Percentiles rank a stretch among this genome's conserved stretches.
phyloP scores from a whole-genome alignment of 2,797 vertebrate species.

The Babyrousa celebensis region DNA sequence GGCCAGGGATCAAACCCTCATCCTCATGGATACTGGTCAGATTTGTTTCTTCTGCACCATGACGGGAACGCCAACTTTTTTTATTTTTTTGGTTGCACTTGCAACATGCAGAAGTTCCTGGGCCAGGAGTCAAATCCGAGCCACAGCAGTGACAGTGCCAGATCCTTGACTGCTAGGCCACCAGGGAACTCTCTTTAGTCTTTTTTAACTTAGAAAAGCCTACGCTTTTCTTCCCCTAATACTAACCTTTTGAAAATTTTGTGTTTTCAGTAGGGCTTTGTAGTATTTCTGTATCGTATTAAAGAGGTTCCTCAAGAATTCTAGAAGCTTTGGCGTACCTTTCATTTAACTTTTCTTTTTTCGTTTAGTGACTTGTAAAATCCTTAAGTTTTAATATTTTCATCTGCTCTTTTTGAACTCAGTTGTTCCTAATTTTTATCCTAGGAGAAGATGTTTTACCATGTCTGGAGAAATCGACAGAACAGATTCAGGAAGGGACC shows the following conservation, averaged over 20 bases:
- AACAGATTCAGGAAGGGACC: slow-evolving; percentile 78
- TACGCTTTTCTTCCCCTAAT: not conserved
- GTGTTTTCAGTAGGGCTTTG: slow-evolving; percentile 24
- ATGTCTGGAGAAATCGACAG: slow-evolving; percentile 85
- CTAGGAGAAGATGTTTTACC: slow-evolving; percentile 84
- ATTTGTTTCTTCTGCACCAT: too few relatives aligned
- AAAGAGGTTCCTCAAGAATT: slow-evolving; percentile 57
- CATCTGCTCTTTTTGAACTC: slow-evolving; percentile 47
- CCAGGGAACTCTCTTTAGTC: not conserved
- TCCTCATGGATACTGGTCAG: too few relatives aligned
- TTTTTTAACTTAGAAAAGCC: slow-evolving; percentile 36
- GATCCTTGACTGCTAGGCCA: too few relatives aligned
- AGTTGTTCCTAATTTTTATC: slow-evolving; percentile 81
- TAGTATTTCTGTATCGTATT: slow-evolving; percentile 52
- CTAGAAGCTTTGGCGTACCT: slow-evolving; percentile 27
- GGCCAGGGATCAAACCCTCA: too few relatives aligned
- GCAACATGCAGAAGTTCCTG: too few relatives aligned
- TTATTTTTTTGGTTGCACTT: too few relatives aligned
- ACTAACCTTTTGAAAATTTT: slow-evolving; percentile 52
- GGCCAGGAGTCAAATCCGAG: too few relatives aligned
- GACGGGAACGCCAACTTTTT: too few relatives aligned
- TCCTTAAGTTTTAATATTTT: slow-evolving; percentile 65
- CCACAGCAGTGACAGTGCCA: too few relatives aligned
- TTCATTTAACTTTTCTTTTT: slow-evolving; percentile 9
- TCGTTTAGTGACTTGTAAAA: slow-evolving; percentile 56